A percentile compares a stretch with the other conserved stretches of the same genome.
Conservation (phyloP, 2,888 invertebrate species). For the Metacarcinus magister region DNA sequence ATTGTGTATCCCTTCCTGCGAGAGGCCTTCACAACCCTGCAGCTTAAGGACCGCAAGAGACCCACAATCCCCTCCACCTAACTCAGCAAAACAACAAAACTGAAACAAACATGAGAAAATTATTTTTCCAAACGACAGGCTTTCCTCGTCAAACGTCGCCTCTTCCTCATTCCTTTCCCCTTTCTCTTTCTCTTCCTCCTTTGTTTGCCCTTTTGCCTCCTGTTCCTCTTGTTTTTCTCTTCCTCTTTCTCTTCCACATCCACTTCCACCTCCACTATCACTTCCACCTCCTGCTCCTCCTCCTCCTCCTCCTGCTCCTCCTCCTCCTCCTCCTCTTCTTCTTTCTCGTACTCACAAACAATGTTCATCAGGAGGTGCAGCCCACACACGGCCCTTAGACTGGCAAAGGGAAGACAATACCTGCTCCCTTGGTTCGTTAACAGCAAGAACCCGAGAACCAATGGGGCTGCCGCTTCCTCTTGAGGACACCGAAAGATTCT, state of each 20-base stretch:
- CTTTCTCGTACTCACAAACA: neutral
- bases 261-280: neutral
- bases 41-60: neutral
- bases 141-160: neutral
- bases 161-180: neutral
- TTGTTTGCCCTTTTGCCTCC: neutral
- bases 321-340: neutral
- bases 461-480: conserved; percentile 18
- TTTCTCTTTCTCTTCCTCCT: neutral
- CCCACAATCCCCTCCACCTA: neutral
- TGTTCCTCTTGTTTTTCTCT: neutral
- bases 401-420: neutral
- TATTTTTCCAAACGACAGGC: neutral
- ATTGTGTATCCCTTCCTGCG: no score
- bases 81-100: neutral
- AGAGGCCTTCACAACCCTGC: no score
- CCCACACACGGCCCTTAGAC: neutral
- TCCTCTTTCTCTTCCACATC: neutral
- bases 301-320: neutral
- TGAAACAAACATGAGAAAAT: neutral
- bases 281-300: neutral
- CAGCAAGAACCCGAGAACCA: conserved; percentile 29
- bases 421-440: neutral
- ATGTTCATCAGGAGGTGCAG: neutral
- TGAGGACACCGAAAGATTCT: neutral